Conservation (phyloP, 2,888 invertebrate genomes). For the Xestia c-nigrum region DNA sequence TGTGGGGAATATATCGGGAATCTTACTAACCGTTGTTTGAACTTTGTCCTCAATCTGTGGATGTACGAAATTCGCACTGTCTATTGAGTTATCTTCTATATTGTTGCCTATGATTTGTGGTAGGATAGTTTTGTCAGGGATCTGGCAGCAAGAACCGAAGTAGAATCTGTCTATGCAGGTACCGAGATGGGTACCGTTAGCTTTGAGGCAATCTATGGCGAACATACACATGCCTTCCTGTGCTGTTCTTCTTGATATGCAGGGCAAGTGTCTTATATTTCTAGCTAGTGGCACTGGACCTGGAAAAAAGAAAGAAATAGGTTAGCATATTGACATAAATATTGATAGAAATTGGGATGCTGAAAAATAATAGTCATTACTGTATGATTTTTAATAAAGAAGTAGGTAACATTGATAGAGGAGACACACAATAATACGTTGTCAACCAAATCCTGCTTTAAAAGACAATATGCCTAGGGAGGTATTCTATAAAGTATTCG, state of each 20-base stretch:
- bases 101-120: conserved; percentile 91
- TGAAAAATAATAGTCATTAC: no score
- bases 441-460: neutral
- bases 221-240: conserved; percentile 98
- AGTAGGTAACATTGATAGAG: neutral
- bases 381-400: neutral
- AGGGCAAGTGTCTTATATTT: conserved; percentile 97
- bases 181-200: conserved; percentile 97
- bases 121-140: conserved; percentile 90
- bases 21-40: conserved; percentile 65
- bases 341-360: neutral
- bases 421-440: neutral
- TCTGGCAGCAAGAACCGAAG: conserved; percentile 97
- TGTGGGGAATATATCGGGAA: conserved; percentile 63
- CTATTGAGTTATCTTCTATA: conserved; percentile 91
- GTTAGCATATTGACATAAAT: conserved; percentile 41
- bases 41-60: conserved; percentile 84
- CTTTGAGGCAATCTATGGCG: conserved; percentile 97
- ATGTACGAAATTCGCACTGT: conserved; percentile 87
- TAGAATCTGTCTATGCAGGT: conserved; percentile 98
- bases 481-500: no score
- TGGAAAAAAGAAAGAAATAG: conserved; percentile 75
- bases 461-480: neutral
- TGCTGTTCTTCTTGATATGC: conserved; percentile 95
- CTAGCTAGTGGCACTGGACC: conserved; percentile 94